Evolutionary conservation across 2,888 invertebrate genomes (phyloP).

Genomic region (Nomada fabriciana): DNA sequence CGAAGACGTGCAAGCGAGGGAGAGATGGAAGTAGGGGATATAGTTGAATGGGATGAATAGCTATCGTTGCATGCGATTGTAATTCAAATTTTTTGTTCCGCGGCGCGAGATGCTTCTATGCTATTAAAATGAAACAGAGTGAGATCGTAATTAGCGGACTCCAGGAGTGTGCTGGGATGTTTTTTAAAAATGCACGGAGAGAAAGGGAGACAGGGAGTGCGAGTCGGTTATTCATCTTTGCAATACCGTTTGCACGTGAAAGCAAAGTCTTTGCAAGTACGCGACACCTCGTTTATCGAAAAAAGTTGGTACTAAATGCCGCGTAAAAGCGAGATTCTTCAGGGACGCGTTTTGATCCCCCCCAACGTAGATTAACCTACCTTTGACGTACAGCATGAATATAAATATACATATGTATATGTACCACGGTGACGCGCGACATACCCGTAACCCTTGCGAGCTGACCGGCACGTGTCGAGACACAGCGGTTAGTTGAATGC

Average conservation of each 20-base stretch:
- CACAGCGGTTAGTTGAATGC: conserved; percentile 57
- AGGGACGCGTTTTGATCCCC: conserved; percentile 48
- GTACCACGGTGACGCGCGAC: conserved; percentile 34
- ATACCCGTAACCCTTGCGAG: conserved; percentile 36
- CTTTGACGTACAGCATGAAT: conserved; percentile 32
- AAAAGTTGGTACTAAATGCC: conserved; percentile 25
- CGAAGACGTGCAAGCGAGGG: conserved; percentile 10
- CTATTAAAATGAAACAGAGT: conserved; percentile 28
- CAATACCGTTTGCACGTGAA: conserved; percentile 44
- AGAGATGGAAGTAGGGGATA: not conserved
- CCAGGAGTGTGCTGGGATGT: conserved; percentile 19
- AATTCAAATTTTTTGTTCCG: conserved; percentile 52
- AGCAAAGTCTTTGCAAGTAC: conserved; percentile 42
- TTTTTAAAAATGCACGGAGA: conserved; percentile 13
- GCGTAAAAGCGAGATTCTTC: conserved; percentile 48
- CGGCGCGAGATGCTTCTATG: conserved; percentile 26
- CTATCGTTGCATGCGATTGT: conserved; percentile 48
- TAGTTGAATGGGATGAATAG: conserved; percentile 30
- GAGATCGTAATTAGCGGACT: conserved; percentile 42
- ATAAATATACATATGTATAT: conserved; percentile 37
- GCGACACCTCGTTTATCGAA: conserved; percentile 37
- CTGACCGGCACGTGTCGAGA: conserved; percentile 62
- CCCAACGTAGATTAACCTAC: conserved; percentile 41
- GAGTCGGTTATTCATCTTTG: conserved; percentile 40
- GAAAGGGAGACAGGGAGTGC: not conserved